phyloP scores from a whole-genome alignment of 1,140 invertebrate genomes.

The Trypoxylus dichotomus region DNA sequence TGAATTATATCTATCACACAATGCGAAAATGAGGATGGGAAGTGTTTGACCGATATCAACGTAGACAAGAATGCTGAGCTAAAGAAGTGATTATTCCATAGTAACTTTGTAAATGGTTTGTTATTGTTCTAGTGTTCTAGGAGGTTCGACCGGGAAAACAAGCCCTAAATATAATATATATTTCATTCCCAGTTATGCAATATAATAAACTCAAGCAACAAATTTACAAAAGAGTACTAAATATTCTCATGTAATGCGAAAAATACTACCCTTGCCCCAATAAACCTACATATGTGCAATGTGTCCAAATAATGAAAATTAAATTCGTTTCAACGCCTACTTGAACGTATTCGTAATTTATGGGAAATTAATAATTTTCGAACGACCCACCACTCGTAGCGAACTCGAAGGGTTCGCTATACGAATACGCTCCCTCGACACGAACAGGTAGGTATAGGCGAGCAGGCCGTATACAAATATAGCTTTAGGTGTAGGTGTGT shows the following conservation, averaged over 20 bases:
- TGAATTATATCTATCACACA: conserved; percentile 29
- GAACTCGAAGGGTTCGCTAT: neutral
- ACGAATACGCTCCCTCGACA: neutral
- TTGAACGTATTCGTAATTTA: neutral
- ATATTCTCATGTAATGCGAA: no score
- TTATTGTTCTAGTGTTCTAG: no score
- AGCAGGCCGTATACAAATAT: neutral
- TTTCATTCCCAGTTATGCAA: no score
- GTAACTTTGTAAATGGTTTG: no score
- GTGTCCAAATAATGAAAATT: neutral
- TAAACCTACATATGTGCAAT: no score
- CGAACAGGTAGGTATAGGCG: neutral
- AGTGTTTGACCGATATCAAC: neutral
- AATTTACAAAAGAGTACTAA: no score
- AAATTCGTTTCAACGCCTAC: neutral
- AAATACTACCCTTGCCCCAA: no score
- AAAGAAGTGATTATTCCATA: neutral
- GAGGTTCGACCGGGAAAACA: no score
- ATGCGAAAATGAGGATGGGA: neutral
- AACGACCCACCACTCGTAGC: neutral
- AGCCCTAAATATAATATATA: no score
- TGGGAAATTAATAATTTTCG: conserved; percentile 23
- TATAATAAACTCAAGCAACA: no score
- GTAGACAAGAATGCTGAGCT: neutral
- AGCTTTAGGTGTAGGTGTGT: neutral